These are phyloP conservation scores for Geophilus truncorum DNA, from an alignment of 2,888 invertebrate genomes.

Conservation along the genomic window DNA sequence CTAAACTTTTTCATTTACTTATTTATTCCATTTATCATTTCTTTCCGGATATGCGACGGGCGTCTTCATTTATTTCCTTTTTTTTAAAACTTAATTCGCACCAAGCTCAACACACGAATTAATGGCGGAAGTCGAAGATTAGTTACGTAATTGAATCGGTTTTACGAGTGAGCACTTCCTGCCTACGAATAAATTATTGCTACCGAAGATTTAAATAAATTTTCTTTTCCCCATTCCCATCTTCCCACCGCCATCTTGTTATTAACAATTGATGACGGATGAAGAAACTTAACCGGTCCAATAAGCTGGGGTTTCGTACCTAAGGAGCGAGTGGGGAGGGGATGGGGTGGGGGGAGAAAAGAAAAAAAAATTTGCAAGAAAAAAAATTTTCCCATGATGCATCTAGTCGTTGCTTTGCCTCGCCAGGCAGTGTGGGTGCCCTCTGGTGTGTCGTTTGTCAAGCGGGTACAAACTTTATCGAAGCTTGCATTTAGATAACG, in stretches of 20 bases:
- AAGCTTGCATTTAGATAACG: conserved; percentile 17
- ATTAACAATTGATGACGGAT: conserved; percentile 17
- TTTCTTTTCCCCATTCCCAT: neutral
- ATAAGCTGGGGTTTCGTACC: neutral
- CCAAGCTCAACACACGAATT: neutral
- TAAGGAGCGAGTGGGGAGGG: neutral
- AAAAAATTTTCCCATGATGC: neutral
- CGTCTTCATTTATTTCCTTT: neutral
- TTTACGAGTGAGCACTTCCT: conserved; percentile 5
- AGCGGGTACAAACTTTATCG: conserved; percentile 15
- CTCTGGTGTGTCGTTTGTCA: conserved; percentile 15
- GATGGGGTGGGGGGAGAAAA: neutral
- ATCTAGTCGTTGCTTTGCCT: neutral
- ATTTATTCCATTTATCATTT: neutral
- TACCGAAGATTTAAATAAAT: neutral
- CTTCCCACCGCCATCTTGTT: conserved; percentile 1
- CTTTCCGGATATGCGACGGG: neutral
- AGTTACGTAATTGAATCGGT: conserved; percentile 1
- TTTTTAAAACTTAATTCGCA: neutral
- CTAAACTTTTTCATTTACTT: no score
- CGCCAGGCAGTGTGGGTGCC: neutral
- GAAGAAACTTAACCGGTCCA: neutral
- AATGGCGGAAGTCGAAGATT: conserved; percentile 1
- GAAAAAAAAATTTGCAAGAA: neutral
- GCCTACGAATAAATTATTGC: conserved; percentile 5